Evolutionary conservation across 2,888 invertebrate genomes (phyloP).

Genomic region (Lithosia quadra): DNA sequence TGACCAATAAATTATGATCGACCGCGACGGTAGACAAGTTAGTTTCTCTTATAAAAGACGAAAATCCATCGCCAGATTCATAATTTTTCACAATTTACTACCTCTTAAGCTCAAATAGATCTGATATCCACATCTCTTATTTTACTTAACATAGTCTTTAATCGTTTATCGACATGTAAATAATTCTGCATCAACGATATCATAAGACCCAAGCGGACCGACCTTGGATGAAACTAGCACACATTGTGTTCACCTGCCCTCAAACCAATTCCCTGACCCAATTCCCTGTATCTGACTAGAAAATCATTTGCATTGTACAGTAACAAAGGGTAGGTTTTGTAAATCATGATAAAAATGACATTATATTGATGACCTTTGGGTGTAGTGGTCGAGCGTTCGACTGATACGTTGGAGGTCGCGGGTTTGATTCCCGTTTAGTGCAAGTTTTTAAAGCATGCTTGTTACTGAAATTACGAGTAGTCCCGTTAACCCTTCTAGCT

Average conservation of each 20-base stretch:
- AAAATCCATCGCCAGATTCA: no score
- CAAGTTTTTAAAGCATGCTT: no score
- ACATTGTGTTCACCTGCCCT: constrained; percentile 67
- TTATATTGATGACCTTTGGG: not conserved
- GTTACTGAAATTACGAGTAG: no score
- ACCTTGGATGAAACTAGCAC: constrained; percentile 66
- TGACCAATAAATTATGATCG: no score
- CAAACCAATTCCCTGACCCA: constrained; percentile 71
- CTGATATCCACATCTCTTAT: not conserved
- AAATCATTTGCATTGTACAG: constrained; percentile 27
- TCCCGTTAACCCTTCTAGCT: no score
- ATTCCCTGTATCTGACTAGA: constrained; percentile 64
- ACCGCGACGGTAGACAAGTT: no score
- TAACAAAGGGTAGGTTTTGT: constrained; percentile 19
- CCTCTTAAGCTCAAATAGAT: no score
- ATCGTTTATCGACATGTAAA: constrained; percentile 49
- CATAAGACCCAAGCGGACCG: constrained; percentile 53
- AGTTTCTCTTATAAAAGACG: no score
- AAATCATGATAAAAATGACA: constrained; percentile 7
- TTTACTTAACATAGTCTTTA: not conserved
- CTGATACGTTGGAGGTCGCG: not conserved
- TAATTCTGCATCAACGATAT: constrained; percentile 54
- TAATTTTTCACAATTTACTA: no score
- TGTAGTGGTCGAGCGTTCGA: not conserved
- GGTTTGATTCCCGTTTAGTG: not conserved